phyloP scores from a whole-genome alignment of 2,888 invertebrate species.

The Hydraecia micacea region DNA sequence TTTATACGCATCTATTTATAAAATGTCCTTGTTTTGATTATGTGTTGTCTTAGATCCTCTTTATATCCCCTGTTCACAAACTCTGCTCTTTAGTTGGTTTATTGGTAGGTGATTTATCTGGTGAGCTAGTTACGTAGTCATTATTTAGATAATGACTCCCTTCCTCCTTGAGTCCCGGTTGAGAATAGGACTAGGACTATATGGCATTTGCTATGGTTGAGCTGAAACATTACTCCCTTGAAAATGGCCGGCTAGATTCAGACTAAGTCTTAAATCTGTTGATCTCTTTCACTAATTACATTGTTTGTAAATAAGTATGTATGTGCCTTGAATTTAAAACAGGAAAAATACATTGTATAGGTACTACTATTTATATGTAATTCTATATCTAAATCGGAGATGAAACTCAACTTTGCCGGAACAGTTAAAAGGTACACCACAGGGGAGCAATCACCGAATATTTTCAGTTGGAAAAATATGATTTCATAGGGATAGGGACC shows the following conservation, averaged over 20 bases:
- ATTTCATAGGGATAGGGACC: background rate
- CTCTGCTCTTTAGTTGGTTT: background rate
- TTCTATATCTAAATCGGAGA: background rate
- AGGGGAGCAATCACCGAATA: background rate
- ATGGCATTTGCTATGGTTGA: background rate
- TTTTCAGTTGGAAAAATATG: background rate
- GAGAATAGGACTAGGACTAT: background rate
- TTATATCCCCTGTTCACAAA: background rate
- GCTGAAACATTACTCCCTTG: background rate
- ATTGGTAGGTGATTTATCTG: background rate
- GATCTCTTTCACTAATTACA: background rate
- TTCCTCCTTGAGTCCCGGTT: background rate
- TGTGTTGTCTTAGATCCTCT: slow-evolving; percentile 28
- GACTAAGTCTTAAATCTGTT: background rate
- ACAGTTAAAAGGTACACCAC: background rate
- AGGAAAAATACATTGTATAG: no score
- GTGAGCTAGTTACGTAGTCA: background rate
- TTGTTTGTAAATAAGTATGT: background rate
- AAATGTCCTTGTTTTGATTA: slow-evolving; percentile 59
- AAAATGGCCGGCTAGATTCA: background rate
- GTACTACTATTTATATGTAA: background rate
- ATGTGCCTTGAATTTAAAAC: background rate
- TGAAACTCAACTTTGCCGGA: background rate
- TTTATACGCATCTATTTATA: slow-evolving; percentile 65
- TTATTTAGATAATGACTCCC: background rate